Evolutionary conservation across 2,797 vertebrate species (phyloP).

Genomic region (Microcaecilia unicolor): DNA sequence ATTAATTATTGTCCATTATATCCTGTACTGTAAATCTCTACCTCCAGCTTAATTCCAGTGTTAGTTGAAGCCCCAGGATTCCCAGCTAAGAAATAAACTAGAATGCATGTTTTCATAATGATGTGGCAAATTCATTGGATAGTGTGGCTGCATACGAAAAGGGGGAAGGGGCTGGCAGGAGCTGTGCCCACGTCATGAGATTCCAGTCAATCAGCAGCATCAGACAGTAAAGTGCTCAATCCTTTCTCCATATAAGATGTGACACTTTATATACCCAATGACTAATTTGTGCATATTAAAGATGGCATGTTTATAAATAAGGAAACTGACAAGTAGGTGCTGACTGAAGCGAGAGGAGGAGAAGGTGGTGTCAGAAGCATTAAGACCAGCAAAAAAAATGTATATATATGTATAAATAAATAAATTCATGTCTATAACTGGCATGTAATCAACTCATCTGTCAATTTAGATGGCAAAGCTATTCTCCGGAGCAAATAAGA

Average conservation of each 20-base stretch:
- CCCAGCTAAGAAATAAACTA: too few species aligned
- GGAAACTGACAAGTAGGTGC: constrained; percentile 42
- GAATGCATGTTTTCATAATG: too few species aligned
- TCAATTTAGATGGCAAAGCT: constrained; percentile 54
- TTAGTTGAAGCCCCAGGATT: too few species aligned
- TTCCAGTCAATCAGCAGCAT: constrained; percentile 12
- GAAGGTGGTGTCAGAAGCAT: constrained; percentile 42
- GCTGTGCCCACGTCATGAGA: too few species aligned
- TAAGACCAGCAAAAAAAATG: constrained; percentile 38
- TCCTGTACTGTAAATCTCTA: too few species aligned
- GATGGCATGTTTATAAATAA: constrained; percentile 64
- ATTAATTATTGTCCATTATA: too few species aligned
- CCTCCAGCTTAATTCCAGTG: too few species aligned
- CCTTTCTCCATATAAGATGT: constrained; percentile 29
- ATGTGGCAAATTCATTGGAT: too few species aligned
- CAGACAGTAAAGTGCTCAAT: constrained; percentile 36
- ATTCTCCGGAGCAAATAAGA: constrained; percentile 57
- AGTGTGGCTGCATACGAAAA: too few species aligned
- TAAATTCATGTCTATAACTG: constrained; percentile 64
- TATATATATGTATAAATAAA: too few species aligned
- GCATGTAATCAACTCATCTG: constrained; percentile 63
- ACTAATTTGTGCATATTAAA: constrained; percentile 55
- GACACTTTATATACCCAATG: constrained; percentile 41
- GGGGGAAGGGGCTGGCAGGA: too few species aligned
- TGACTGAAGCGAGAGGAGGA: constrained; percentile 46